Evolutionary conservation across 1,140 invertebrate species (phyloP), one percentile per base, ranked within the genome.

Genomic region (Ptiloglossa arizonensis): DNA sequence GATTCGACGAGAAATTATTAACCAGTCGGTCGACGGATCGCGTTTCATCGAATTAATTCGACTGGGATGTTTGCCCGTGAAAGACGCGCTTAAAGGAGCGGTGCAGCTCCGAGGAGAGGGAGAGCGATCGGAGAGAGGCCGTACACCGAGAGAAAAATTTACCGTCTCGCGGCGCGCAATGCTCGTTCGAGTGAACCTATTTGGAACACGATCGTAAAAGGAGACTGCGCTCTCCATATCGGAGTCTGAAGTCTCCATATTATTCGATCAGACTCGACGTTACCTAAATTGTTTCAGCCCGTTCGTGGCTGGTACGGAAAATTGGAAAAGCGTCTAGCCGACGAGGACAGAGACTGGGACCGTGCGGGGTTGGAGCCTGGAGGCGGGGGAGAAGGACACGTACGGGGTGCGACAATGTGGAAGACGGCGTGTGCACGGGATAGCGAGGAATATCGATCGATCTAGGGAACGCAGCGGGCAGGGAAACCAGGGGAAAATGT

Each of bases 251-350:
- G 67, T 83, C 78, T 77, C 62, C 71, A 69, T 85, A 84, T 84
- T 81, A 84, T 81, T 84, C 64, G 83, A 85, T 85, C 83, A 77
- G 78, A 80, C 72, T 77, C 71, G 72, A 84, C 82, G 78, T 85
- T 80, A 80, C 82, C 82, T 72, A 77, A 85, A 85, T 84, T 85
- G 83, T 85, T 84, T 75, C 79, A 83, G 63, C 62, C 75, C 75
- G 82, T 86, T 87, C 76, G 68, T 83, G 83, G 82, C 81, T 78
- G 86, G 59, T 62, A 44, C 68, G 86, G 84, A 87, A 87, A 88
- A 87, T 88, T 82, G 87, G 77, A 81, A 83, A 87, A 86, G 71
- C 81, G 78, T 84, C 76, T 74, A 60, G 27, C 44, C 60, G 46
- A 22, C 73, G 48, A 44, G 48, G 68, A 57, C 48, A 72, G 62